These are phyloP conservation scores for Ctenoplectra terminalis DNA, from an alignment of 1,140 invertebrate species.

Conservation along the genomic window DNA sequence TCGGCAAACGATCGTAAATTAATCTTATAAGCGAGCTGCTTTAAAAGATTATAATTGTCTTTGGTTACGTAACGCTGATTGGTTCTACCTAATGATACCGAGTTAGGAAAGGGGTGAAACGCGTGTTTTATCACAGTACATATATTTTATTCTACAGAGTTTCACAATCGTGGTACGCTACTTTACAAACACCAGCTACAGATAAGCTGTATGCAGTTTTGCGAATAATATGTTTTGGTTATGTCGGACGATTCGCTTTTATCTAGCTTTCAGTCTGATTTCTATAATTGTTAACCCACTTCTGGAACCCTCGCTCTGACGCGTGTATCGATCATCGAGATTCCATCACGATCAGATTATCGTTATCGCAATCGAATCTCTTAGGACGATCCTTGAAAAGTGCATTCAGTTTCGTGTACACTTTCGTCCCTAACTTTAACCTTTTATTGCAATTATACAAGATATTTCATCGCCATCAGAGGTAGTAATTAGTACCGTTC, in stretches of 20 bases:
- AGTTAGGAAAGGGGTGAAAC: background rate
- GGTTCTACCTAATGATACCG: background rate
- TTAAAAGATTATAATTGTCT: background rate
- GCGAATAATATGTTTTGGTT: conserved; percentile 8
- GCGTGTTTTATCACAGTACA: background rate
- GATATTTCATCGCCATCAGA: background rate
- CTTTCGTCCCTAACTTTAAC: background rate
- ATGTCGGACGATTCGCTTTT: conserved; percentile 26
- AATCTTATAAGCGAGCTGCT: background rate
- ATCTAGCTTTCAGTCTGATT: conserved; percentile 3
- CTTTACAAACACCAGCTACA: background rate
- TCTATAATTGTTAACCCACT: conserved; percentile 13
- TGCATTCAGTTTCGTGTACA: background rate
- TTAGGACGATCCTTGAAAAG: too few relatives aligned
- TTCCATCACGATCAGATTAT: background rate
- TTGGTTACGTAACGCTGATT: background rate
- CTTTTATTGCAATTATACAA: background rate
- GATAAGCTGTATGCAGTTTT: background rate
- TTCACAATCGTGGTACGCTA: conserved; percentile 4
- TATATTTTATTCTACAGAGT: background rate
- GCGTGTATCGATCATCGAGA: background rate
- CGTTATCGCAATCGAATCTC: background rate
- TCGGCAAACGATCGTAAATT: background rate
- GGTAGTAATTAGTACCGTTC: too few relatives aligned
- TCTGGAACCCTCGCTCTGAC: background rate